Conservation (phyloP, 2,113 vertebrate genomes). For the Rattus norvegicus region GRCr8 NC_086028.1:43534001-43534500, state of each 20-base stretch:
- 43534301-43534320: conserved; percentile 88
- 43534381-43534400: not conserved
- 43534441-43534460: not conserved
- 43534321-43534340: conserved; percentile 53
- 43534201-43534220: conserved; percentile 90
- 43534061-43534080: conserved; percentile 88
- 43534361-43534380: not conserved
- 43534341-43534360: not conserved
- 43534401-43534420: not conserved
- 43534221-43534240: conserved; percentile 91
- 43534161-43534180: conserved; percentile 79
- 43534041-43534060: conserved; percentile 86
- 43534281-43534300: conserved; percentile 89
- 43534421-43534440: not conserved
- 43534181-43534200: conserved; percentile 87
- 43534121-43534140: conserved; percentile 86
- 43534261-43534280: conserved; percentile 90
- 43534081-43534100: conserved; percentile 91
- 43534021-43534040: conserved; percentile 93
- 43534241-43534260: conserved; percentile 87
- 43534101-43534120: conserved; percentile 91
- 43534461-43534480: too few species aligned
- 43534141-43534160: conserved; percentile 84
- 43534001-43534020: conserved; percentile 93
- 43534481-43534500: not conserved